These are phyloP conservation scores for Neogobius melanostomus DNA, from an alignment of 2,113 vertebrate species.

Conservation along the genomic window DNA sequence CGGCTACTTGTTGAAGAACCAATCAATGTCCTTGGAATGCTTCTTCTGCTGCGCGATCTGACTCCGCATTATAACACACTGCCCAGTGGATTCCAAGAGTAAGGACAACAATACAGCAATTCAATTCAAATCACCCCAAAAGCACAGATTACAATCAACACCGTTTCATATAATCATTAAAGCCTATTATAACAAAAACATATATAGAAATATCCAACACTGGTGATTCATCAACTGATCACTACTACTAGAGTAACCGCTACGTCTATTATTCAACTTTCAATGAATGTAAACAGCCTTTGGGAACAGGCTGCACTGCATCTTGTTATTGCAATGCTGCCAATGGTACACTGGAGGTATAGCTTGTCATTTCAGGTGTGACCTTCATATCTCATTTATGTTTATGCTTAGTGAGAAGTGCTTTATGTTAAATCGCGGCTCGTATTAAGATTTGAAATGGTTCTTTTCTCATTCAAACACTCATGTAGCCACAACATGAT, in stretches of 20 bases:
- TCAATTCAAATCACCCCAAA: no score
- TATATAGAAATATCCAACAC: no score
- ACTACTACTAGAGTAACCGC: not conserved
- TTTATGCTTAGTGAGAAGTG: not conserved
- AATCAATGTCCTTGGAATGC: no score
- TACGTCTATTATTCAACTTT: not conserved
- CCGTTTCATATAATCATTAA: no score
- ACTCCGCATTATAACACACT: no score
- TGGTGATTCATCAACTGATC: no score
- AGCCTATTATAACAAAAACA: no score
- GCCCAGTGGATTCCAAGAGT: no score
- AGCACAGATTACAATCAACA: no score
- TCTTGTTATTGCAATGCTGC: not conserved
- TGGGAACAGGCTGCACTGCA: not conserved
- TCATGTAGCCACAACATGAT: conserved; percentile 37
- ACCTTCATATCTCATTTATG: conserved; percentile 5
- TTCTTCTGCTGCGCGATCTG: no score
- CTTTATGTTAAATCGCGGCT: not conserved
- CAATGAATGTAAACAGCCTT: not conserved
- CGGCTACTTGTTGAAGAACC: no score
- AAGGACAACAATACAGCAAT: no score
- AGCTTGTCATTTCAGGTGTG: not conserved
- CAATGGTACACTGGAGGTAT: not conserved
- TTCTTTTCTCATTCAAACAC: conserved; percentile 37
- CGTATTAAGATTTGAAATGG: not conserved